phyloP scores from a whole-genome alignment of 2,888 invertebrate species.

The Choristoneura rosaceana region DNA sequence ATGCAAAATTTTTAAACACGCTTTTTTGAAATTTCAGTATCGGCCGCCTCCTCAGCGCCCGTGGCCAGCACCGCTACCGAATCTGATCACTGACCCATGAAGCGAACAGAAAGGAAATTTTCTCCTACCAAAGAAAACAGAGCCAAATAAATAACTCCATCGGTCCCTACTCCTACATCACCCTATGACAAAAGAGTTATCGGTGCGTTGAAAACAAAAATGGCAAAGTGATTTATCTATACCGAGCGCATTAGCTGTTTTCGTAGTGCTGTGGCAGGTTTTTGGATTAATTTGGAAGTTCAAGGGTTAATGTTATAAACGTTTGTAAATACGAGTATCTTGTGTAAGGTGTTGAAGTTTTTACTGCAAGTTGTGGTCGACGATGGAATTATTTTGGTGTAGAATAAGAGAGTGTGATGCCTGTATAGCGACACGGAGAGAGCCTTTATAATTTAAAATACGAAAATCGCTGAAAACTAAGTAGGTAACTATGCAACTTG shows the following conservation, averaged over 20 bases:
- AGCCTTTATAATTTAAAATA: no score
- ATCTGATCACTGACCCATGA: slow-evolving; percentile 85
- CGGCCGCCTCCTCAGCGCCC: slow-evolving; percentile 49
- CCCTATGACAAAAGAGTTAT: slow-evolving; percentile 86
- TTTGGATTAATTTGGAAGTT: slow-evolving; percentile 2
- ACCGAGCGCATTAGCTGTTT: slow-evolving; percentile 68
- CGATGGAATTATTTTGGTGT: slow-evolving; percentile 8
- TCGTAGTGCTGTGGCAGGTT: slow-evolving; percentile 32
- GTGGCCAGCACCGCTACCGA: slow-evolving; percentile 67
- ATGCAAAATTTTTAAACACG: no score
- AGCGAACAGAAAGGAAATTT: slow-evolving; percentile 84
- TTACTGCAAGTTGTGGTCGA: background rate
- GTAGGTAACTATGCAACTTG: no score
- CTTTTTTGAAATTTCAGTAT: slow-evolving; percentile 47
- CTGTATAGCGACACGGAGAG: background rate
- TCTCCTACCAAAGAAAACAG: slow-evolving; percentile 82
- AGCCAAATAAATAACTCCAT: slow-evolving; percentile 85
- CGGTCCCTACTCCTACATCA: slow-evolving; percentile 81
- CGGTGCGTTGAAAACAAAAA: slow-evolving; percentile 86
- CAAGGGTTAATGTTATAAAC: slow-evolving; percentile 19
- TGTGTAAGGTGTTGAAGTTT: background rate
- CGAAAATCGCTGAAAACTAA: no score
- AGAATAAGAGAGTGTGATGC: background rate
- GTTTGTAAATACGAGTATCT: background rate
- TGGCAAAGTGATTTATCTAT: slow-evolving; percentile 80